Base-by-base conservation (phyloP, 2,113 vertebrate genomes). In the Thamnaconus septentrionalis region DNA sequence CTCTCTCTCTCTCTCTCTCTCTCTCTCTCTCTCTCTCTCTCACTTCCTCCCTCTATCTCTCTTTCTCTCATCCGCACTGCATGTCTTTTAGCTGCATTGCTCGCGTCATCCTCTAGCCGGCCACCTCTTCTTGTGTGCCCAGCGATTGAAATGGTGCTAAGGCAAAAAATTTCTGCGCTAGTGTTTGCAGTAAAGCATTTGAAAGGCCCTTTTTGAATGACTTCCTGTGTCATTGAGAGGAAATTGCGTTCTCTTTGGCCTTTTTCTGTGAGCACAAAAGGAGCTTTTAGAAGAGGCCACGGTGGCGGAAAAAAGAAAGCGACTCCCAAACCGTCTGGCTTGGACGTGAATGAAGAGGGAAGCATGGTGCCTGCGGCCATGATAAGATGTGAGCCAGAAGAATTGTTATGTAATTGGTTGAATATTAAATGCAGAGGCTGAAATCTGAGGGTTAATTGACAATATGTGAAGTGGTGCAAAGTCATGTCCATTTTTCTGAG, bases 261-360 rank as follows among this genome's bases (percentile, higher is more conserved):
- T 75, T 42, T 50, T 78, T 73, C 69, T 66, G 61, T 47, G 64
- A 8, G 5, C 51, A 71, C 79, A 59, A 75, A 75, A 72, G 53
- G 43, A 80, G 51, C 72, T 78, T 84, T 80, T 59, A 71, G 65
- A 53, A 75, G 76, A 78, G 55, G 50, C 59, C 54, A 41, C 59
- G 70, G 60, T 61, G 10, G 57, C 59, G 61, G 53, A 56, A 31
- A 31, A 31, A 31, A 31, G 61, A 59, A 75, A 74, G 42, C 50
- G 58, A 44, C 66, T 69, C 59, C 58, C 40, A 47, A 78, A 56
- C 64, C 58, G 43, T 56, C 50, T 47, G 51, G 75, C 6, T 3
- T 54, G 11, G 59, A 64, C 71, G 71, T 61, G 59, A 73, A 63
- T 59, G 56, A 41, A 52, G 68, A 77, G 46, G 50, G 9, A 45